These are phyloP conservation scores for Diplolepis rosae DNA, from an alignment of 2,888 invertebrate genomes.

Conservation along the genomic window DNA sequence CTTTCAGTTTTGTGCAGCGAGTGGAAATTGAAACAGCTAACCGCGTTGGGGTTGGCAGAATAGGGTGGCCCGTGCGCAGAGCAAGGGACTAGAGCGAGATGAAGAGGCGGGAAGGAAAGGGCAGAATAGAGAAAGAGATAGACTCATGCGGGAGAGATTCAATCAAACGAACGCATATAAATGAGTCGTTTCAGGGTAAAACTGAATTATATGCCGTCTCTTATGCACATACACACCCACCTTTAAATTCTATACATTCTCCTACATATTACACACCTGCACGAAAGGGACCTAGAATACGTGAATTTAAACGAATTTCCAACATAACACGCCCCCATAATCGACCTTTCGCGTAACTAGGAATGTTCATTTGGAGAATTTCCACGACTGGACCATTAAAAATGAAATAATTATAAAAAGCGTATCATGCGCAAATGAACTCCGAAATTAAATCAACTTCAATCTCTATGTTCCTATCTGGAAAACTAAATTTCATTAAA, in stretches of 20 bases:
- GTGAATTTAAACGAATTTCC: not conserved
- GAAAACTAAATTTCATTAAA: too few relatives aligned
- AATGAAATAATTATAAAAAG: not conserved
- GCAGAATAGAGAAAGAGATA: constrained; percentile 15
- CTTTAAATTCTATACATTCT: not conserved
- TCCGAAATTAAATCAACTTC: too few relatives aligned
- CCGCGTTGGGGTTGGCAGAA: constrained; percentile 63
- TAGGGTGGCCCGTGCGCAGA: constrained; percentile 38
- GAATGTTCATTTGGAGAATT: not conserved
- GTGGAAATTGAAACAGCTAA: constrained; percentile 72
- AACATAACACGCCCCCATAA: not conserved
- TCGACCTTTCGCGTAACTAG: constrained; percentile 10
- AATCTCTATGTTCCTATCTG: too few relatives aligned
- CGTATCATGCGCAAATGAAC: not conserved
- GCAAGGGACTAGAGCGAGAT: constrained; percentile 48
- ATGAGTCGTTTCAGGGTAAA: constrained; percentile 70
- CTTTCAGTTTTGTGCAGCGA: constrained; percentile 67
- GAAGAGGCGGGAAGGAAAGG: constrained; percentile 28
- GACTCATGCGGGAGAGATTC: constrained; percentile 58
- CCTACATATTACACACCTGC: not conserved
- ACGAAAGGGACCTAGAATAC: not conserved
- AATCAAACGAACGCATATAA: constrained; percentile 72
- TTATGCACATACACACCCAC: constrained; percentile 3
- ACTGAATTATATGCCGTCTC: constrained; percentile 26
- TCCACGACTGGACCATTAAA: not conserved